Evolutionary conservation across 2,888 invertebrate species (phyloP), one percentile per base, ranked within the genome.

Genomic region (Malacosoma neustria): DNA sequence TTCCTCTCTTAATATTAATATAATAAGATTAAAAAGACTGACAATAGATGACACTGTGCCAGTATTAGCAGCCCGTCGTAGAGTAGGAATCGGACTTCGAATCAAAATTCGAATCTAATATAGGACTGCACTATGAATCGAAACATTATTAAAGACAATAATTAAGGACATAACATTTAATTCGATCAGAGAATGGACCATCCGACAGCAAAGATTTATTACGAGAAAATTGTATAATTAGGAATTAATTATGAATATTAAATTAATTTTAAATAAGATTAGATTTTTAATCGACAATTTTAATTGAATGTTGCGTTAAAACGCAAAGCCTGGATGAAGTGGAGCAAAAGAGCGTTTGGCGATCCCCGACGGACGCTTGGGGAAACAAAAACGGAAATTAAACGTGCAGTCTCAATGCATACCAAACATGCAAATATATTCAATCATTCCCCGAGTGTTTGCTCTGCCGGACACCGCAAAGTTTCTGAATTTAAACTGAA

Each of bases 151-250:
- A 61, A 57, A 38, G 45, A 54, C 61, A 58, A 58, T 60, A 61
- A 61, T 57, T 72, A 61, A 61, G 67, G 71, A 69, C 51, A 70
- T 49, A 64, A 56, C 60, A 57, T 56, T 61, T 63, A 64, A 47
- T 48, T 45, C 56, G 45, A 61, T 57, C 61, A 63, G 68, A 80
- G 71, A 72, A 72, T 67, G 64, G n/a, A n/a, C n/a, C n/a, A n/a
- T n/a, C n/a, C n/a, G n/a, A n/a, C n/a, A n/a, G n/a, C n/a, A n/a
- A n/a, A n/a, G n/a, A n/a, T n/a, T n/a, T n/a, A n/a, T n/a, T n/a
- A n/a, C n/a, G n/a, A n/a, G n/a, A n/a, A n/a, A n/a, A n/a, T n/a
- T n/a, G n/a, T n/a, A n/a, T n/a, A n/a, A n/a, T n/a, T n/a, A n/a
- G n/a, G n/a, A n/a, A n/a, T n/a, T n/a, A n/a, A n/a, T n/a, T n/a